phyloP scores from a whole-genome alignment of 1,140 invertebrate genomes.

The Ceratitis capitata region DNA sequence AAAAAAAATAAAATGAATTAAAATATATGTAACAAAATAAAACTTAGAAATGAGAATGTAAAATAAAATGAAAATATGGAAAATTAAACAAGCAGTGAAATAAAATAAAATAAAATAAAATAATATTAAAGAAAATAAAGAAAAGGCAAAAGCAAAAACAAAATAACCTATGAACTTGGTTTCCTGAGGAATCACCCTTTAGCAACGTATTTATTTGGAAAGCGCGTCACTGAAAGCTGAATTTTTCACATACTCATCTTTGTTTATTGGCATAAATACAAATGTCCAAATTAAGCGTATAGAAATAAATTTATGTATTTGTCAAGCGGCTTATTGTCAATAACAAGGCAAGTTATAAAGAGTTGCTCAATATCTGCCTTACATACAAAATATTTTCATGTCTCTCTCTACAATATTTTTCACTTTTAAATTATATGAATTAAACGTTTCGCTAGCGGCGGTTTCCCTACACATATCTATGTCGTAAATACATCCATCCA shows the following conservation, averaged over 20 bases:
- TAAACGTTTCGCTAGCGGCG: background rate
- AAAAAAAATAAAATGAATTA: too few species aligned
- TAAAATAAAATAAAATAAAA: too few species aligned
- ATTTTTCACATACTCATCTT: background rate
- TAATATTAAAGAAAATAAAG: too few species aligned
- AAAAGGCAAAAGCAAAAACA: too few species aligned
- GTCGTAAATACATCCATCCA: background rate
- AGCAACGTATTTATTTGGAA: background rate
- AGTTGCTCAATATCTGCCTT: background rate
- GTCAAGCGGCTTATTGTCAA: background rate
- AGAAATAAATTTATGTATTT: background rate
- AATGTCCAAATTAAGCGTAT: background rate
- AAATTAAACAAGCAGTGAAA: background rate
- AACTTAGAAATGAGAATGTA: too few species aligned
- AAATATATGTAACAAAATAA: too few species aligned
- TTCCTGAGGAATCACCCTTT: background rate
- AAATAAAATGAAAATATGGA: background rate
- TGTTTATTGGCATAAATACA: background rate
- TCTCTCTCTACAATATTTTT: background rate
- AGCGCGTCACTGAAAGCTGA: slow-evolving; percentile 7
- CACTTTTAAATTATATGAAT: background rate
- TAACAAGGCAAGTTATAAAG: background rate
- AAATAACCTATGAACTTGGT: too few species aligned
- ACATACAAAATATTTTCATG: background rate
- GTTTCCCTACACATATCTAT: background rate